Conservation (phyloP, 1,140 invertebrate species). For the Trachelipus rathkii region DNA sequence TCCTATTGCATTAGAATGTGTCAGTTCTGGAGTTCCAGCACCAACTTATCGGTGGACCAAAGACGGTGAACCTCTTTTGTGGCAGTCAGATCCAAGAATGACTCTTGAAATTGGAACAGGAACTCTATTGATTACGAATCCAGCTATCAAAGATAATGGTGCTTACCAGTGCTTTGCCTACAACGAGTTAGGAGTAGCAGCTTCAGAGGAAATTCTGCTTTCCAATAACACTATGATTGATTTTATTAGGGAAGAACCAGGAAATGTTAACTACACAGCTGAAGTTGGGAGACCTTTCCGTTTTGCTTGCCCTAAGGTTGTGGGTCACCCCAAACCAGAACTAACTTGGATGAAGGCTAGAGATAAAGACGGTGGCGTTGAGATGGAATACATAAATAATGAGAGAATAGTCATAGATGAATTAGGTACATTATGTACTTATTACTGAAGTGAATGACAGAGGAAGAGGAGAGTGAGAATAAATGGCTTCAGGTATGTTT, state of each 20-base stretch:
- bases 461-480: constrained; percentile 28
- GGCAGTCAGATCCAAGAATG: constrained; percentile 35
- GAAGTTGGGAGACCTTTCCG: constrained; percentile 40
- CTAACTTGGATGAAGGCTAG: constrained; percentile 34
- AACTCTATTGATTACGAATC: constrained; percentile 37
- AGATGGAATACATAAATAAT: constrained; percentile 30
- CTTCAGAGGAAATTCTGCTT: constrained; percentile 33
- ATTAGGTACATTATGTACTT: constrained; percentile 34
- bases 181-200: constrained; percentile 40
- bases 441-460: constrained; percentile 28
- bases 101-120: constrained; percentile 36
- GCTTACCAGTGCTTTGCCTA: constrained; percentile 43
- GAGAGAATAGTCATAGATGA: constrained; percentile 32
- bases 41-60: constrained; percentile 37
- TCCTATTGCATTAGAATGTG: constrained; percentile 38
- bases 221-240: constrained; percentile 33
- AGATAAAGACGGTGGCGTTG: neutral
- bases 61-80: constrained; percentile 27
- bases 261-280: constrained; percentile 28
- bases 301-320: constrained; percentile 36
- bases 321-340: constrained; percentile 31
- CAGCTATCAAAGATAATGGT: constrained; percentile 36
- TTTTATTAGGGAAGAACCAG: neutral
- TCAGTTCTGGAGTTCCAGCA: constrained; percentile 29
- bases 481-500: constrained; percentile 33